Evolutionary conservation across 2,797 vertebrate species (phyloP).

Genomic region (Phalloptychus januarius): DNA sequence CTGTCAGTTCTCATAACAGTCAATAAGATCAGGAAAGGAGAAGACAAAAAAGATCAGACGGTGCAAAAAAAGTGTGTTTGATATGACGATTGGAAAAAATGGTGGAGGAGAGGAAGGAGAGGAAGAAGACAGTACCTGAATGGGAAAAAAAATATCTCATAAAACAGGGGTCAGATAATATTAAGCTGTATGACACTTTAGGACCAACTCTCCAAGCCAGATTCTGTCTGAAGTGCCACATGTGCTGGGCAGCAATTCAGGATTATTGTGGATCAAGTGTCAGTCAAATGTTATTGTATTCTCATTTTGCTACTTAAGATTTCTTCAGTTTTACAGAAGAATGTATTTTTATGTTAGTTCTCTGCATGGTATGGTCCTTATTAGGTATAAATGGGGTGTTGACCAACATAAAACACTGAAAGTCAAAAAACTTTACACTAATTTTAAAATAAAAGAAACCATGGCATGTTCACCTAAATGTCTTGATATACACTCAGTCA

Average conservation of each 20-base stretch:
- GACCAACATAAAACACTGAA: neutral
- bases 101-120: neutral
- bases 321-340: neutral
- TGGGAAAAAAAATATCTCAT: conserved; percentile 12
- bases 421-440: neutral
- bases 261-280: neutral
- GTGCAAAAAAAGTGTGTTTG: conserved; percentile 32
- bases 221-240: neutral
- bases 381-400: neutral
- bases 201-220: conserved; percentile 3
- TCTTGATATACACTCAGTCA: neutral
- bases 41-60: conserved; percentile 36
- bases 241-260: neutral
- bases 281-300: neutral
- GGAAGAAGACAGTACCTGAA: neutral
- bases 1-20: conserved; percentile 73
- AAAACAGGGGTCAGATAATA: conserved; percentile 4
- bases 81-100: conserved; percentile 20
- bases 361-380: neutral
- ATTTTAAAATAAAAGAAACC: neutral
- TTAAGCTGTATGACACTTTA: neutral
- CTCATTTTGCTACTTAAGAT: neutral
- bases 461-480: neutral
- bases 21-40: conserved; percentile 42
- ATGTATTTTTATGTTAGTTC: neutral